Evolutionary conservation across 2,797 vertebrate species (phyloP), one percentile per base, ranked within the genome.

Genomic region (Pygocentrus nattereri): DNA sequence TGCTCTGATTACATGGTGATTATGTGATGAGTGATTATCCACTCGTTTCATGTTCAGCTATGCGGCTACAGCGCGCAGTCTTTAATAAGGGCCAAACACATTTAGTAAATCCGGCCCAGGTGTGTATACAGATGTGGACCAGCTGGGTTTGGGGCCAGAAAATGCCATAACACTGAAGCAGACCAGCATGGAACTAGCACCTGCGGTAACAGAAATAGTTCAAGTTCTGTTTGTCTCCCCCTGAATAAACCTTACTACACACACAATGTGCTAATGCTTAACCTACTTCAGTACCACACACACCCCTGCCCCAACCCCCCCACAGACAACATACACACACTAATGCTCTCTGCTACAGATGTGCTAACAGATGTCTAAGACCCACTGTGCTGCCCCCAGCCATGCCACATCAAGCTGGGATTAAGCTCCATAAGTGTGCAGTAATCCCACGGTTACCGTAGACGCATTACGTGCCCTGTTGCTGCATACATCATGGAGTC

Each of bases 301-400:
- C 30, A 38, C 25, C 0, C 38, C 3, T 34, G 3, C 8, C 18
- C 34, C 1, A 34, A 1, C 7, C 16, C n/a, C 0, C 31, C 1
- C 12, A 23, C 49, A 34, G 19, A 59, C 79, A 69, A 49, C 68
- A 84, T 68, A 65, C 47, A 47, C 54, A 77, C 62, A 70, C 68
- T 27, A 18, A 76, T 49, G 61, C 38, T 1, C 65, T 58, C 67
- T 62, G 68, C 58, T 84, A 61, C 78, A 84, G 82, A 81, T 81
- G 82, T 77, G 61, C 52, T 58, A 84, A 78, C 74, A 81, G 82
- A 84, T 81, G 78, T 58, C 68, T 71, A 69, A 76, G 25, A 52
- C 49, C 70, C 27, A 52, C 47, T 54, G 10, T 52, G 49, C 68
- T 78, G 49, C 21, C 77, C n/a, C 77, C 68, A 27, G 2, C 31